Evolutionary conservation across 2,888 invertebrate species (phyloP).

Genomic region (Diaprepes abbreviatus): DNA sequence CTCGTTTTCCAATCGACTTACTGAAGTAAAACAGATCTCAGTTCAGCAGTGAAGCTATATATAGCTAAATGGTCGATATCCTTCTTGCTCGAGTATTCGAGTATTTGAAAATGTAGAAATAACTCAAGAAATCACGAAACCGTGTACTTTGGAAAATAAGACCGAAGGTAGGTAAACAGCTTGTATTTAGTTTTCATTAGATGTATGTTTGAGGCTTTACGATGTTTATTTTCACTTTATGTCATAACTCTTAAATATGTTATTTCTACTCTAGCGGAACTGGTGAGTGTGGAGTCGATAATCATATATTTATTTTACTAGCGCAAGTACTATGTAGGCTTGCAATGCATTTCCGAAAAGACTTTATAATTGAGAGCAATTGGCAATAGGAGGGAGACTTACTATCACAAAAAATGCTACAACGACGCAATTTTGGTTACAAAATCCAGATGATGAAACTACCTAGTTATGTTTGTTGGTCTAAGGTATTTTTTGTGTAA

Average conservation of each 20-base stretch:
- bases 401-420: too few relatives aligned
- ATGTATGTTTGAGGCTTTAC: neutral
- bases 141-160: constrained; percentile 20
- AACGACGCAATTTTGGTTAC: too few relatives aligned
- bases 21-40: constrained; percentile 32
- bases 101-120: constrained; percentile 32
- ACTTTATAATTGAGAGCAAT: too few relatives aligned
- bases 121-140: constrained; percentile 33
- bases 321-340: too few relatives aligned
- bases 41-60: constrained; percentile 22
- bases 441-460: too few relatives aligned
- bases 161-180: constrained; percentile 18
- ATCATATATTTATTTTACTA: too few relatives aligned
- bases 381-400: too few relatives aligned
- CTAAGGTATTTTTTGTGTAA: too few relatives aligned
- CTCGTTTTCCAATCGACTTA: constrained; percentile 28
- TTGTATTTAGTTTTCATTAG: constrained; percentile 28
- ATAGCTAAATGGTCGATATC: constrained; percentile 25
- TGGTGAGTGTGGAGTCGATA: too few relatives aligned
- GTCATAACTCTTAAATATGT: neutral
- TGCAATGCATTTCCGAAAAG: too few relatives aligned
- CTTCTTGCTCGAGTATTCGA: constrained; percentile 22
- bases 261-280: too few relatives aligned
- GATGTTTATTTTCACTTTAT: neutral
- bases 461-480: too few relatives aligned